A percentile compares a stretch with the other conserved stretches of the same genome.
These are phyloP conservation scores for Pogona vitticeps DNA, from an alignment of 2,113 vertebrate genomes.

Conservation along the genomic window DNA sequence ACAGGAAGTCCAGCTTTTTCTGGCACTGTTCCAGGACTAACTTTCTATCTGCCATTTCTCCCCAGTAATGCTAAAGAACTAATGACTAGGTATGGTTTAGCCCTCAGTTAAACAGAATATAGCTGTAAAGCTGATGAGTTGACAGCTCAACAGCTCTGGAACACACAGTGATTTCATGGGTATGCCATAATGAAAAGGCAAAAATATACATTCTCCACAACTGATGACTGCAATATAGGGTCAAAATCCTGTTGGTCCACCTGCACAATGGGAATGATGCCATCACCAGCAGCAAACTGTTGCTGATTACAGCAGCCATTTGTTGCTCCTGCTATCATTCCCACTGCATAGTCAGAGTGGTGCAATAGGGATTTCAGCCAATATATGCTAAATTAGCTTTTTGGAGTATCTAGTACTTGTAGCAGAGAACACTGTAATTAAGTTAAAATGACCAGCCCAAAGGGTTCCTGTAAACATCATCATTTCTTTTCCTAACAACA, in stretches of 20 bases:
- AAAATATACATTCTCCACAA: neutral
- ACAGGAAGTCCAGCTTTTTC: slow-evolving; percentile 1
- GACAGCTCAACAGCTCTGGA: neutral
- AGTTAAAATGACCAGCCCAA: neutral
- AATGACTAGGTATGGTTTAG: neutral
- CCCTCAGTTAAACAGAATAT: neutral
- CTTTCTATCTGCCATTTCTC: neutral
- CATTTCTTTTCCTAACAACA: neutral
- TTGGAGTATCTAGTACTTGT: neutral
- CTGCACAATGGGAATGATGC: too few species aligned
- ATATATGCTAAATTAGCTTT: neutral
- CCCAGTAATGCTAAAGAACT: neutral
- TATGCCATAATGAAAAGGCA: neutral
- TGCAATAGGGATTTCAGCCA: too few species aligned
- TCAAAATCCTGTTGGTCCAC: too few species aligned
- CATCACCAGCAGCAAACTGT: too few species aligned
- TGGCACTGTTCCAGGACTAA: neutral
- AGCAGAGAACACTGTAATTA: neutral
- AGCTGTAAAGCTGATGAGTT: neutral
- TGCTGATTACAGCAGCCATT: too few species aligned
- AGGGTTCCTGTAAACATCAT: neutral
- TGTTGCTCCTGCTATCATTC: too few species aligned
- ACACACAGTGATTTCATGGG: neutral
- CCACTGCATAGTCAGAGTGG: too few species aligned
- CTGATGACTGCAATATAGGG: neutral